Conservation (phyloP, 2,113 vertebrate species). For the Platichthys stellatus region DNA sequence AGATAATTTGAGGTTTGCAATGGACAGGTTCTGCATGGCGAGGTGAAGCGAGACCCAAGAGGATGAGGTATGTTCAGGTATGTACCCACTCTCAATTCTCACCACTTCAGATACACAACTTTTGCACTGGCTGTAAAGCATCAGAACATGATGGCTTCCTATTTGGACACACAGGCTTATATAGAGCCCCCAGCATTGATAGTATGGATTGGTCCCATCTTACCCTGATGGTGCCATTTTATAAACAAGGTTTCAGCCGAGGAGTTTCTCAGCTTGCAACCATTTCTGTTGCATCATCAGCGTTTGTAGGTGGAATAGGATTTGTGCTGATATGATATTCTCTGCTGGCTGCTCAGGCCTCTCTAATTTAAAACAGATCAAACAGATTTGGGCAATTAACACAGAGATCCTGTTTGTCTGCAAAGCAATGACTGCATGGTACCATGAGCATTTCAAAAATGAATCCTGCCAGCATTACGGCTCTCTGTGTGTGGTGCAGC, state of each 20-base stretch:
- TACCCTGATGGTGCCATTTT: not conserved
- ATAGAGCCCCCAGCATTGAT: not conserved
- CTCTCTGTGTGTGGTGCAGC: not conserved
- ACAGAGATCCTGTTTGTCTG: constrained; percentile 3
- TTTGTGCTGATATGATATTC: not conserved
- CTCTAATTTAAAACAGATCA: not conserved
- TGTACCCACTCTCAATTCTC: not conserved
- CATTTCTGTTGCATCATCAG: not conserved
- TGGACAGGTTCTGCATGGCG: too few relatives aligned
- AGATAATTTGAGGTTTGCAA: too few relatives aligned
- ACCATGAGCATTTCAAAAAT: not conserved
- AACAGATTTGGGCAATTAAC: constrained; percentile 3
- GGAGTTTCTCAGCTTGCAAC: not conserved
- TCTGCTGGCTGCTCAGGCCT: not conserved
- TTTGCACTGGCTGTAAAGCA: not conserved
- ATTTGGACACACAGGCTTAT: not conserved
- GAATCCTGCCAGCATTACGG: not conserved
- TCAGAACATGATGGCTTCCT: not conserved
- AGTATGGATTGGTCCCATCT: not conserved
- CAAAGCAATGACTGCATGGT: not conserved
- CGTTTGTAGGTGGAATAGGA: not conserved
- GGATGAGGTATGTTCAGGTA: not conserved
- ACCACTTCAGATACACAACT: not conserved
- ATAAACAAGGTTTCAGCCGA: not conserved
- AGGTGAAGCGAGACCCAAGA: not conserved